Evolutionary conservation across 2,888 invertebrate genomes (phyloP).

Genomic region (Ennomos quercinarius): DNA sequence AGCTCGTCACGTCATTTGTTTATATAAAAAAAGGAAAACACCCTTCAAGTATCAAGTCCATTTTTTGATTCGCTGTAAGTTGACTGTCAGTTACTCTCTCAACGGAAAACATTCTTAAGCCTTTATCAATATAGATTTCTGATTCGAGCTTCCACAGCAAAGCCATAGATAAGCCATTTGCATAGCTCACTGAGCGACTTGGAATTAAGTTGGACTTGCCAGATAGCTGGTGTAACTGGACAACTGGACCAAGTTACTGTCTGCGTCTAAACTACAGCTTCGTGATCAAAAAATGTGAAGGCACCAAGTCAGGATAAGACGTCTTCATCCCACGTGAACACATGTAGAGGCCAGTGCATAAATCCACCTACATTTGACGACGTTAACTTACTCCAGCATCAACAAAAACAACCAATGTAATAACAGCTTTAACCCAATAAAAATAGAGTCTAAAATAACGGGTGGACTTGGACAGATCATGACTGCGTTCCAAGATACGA

Average conservation of each 20-base stretch:
- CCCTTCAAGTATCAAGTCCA: too few relatives aligned
- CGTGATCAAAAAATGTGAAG: conserved; percentile 39
- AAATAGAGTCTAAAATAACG: conserved; percentile 5
- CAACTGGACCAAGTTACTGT: too few relatives aligned
- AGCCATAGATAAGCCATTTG: too few relatives aligned
- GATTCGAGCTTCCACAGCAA: too few relatives aligned
- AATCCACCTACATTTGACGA: conserved; percentile 33
- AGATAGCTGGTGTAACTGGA: conserved; percentile 1
- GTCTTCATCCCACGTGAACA: conserved; percentile 34
- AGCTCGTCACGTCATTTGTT: too few relatives aligned
- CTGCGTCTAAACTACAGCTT: conserved; percentile 6
- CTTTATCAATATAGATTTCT: too few relatives aligned
- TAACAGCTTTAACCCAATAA: not conserved
- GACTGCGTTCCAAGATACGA: conserved; percentile 36
- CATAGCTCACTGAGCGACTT: too few relatives aligned
- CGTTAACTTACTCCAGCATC: conserved; percentile 13
- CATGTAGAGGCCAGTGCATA: conserved; percentile 25
- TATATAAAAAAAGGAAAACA: too few relatives aligned
- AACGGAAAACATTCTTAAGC: too few relatives aligned
- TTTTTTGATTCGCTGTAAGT: too few relatives aligned
- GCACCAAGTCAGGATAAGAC: conserved; percentile 33
- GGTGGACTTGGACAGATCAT: conserved; percentile 15
- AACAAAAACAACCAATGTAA: conserved; percentile 4
- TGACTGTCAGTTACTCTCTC: too few relatives aligned
- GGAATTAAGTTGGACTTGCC: too few relatives aligned